Conservation (phyloP, 2,797 vertebrate species). For the Notolepis coatsorum region DNA sequence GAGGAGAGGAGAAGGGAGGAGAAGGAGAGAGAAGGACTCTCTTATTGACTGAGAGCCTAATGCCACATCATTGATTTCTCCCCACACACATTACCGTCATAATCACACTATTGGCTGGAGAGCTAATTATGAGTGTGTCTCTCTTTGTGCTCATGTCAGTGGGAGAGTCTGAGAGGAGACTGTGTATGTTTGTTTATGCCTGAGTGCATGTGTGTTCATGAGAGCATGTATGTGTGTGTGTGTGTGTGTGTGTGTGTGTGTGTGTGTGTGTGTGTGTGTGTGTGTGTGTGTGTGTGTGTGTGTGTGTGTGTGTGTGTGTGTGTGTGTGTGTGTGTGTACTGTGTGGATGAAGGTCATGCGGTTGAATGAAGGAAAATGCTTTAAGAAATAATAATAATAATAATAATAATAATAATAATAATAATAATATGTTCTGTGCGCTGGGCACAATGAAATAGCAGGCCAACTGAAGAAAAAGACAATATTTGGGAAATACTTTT, state of each 20-base stretch:
- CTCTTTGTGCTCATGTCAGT: constrained; percentile 72
- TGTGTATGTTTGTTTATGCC: not conserved
- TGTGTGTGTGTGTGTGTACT: constrained; percentile 63
- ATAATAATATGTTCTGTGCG: no score
- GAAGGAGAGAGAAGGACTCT: constrained; percentile 19
- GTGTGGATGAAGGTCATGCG: no score
- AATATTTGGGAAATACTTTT: no score
- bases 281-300: not conserved
- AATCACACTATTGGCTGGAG: constrained; percentile 83
- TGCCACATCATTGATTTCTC: constrained; percentile 84
- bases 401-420: no score
- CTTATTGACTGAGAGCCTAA: constrained; percentile 83
- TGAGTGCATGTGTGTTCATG: not conserved
- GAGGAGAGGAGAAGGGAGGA: constrained; percentile 33
- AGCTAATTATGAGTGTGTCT: constrained; percentile 81
- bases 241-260: constrained; percentile 58
- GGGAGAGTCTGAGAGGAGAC: constrained; percentile 25
- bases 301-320: constrained; percentile 33
- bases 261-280: constrained; percentile 1
- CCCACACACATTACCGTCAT: constrained; percentile 84
- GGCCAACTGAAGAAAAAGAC: no score
- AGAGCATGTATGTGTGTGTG: not conserved
- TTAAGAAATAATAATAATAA: no score
- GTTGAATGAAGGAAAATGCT: no score
- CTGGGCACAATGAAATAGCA: no score